These are phyloP conservation scores for Epicampocera succincta DNA, from an alignment of 2,888 invertebrate species.

Conservation along the genomic window DNA sequence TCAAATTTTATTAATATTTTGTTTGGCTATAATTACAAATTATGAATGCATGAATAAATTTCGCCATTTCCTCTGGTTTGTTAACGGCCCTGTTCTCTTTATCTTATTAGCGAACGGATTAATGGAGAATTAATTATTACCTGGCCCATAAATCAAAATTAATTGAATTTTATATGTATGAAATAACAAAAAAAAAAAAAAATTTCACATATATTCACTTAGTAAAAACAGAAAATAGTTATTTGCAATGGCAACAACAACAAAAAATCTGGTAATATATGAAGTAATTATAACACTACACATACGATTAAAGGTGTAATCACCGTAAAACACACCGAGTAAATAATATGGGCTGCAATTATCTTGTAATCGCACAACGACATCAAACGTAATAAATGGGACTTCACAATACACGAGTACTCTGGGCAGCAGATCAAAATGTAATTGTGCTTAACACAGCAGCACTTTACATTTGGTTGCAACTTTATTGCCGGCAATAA, in stretches of 20 bases:
- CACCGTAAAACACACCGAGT: conserved; percentile 1
- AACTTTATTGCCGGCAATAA: no score
- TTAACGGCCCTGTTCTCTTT: background rate
- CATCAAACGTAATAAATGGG: no score
- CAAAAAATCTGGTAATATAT: background rate
- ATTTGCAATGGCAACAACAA: no score
- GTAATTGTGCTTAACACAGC: no score
- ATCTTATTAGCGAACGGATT: background rate
- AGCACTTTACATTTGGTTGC: no score
- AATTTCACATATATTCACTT: background rate
- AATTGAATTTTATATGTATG: conserved; percentile 4
- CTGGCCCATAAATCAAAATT: conserved; percentile 6
- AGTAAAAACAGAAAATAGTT: background rate
- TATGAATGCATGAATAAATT: no score
- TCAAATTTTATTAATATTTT: no score
- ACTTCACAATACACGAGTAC: no score
- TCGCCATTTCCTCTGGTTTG: no score
- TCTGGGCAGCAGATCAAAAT: no score
- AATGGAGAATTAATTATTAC: conserved; percentile 10
- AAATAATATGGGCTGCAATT: background rate
- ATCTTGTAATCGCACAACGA: no score
- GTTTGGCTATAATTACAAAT: no score
- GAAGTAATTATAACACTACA: conserved; percentile 1
- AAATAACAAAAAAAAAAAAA: background rate
- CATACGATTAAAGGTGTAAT: background rate